Evolutionary conservation across 2,888 invertebrate species (phyloP).

Genomic region (Folsomia manolachei): DNA sequence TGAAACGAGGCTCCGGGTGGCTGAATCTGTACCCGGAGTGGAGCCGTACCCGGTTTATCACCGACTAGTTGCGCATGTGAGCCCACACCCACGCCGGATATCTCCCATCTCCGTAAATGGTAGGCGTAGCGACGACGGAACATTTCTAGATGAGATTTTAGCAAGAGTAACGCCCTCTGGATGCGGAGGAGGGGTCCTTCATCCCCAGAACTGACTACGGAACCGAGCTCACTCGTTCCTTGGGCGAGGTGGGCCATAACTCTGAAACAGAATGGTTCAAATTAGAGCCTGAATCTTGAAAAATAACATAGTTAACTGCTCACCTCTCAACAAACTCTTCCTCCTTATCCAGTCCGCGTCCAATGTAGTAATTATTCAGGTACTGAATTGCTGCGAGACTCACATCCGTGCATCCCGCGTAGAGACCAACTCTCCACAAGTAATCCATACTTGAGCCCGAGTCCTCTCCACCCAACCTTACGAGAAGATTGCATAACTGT

Average conservation of each 20-base stretch:
- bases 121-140: conserved; percentile 84
- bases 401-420: conserved; percentile 88
- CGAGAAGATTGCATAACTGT: conserved; percentile 74
- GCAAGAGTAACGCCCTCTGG: conserved; percentile 78
- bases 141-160: conserved; percentile 90
- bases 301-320: neutral
- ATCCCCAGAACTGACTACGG: conserved; percentile 57
- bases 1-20: conserved; percentile 72
- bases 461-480: conserved; percentile 62
- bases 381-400: conserved; percentile 93
- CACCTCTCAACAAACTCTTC: conserved; percentile 79
- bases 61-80: conserved; percentile 69
- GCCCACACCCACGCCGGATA: conserved; percentile 75
- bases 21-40: conserved; percentile 76
- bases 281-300: too few species aligned
- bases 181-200: conserved; percentile 83
- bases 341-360: conserved; percentile 83
- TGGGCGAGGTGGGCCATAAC: conserved; percentile 89
- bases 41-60: conserved; percentile 64
- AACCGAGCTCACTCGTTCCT: conserved; percentile 69
- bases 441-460: conserved; percentile 68
- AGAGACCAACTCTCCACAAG: conserved; percentile 87
- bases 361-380: conserved; percentile 90
- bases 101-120: conserved; percentile 82
- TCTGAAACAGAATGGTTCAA: conserved; percentile 53